phyloP scores from a whole-genome alignment of 2,113 vertebrate genomes.

The Baryphthengus martii region DNA sequence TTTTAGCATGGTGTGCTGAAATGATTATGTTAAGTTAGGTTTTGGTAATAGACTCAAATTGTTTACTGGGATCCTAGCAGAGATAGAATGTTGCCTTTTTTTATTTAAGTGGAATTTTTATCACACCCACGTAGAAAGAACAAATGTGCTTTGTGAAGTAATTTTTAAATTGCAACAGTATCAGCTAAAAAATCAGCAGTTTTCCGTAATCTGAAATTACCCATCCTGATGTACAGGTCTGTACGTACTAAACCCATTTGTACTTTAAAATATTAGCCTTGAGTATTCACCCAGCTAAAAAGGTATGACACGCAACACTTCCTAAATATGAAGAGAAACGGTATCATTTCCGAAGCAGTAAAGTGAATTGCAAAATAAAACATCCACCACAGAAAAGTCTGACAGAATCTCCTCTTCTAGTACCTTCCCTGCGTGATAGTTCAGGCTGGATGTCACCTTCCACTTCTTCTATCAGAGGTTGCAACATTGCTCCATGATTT shows the following conservation, averaged over 20 bases:
- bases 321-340: not conserved
- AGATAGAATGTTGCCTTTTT: not conserved
- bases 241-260: not conserved
- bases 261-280: not conserved
- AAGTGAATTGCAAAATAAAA: not conserved
- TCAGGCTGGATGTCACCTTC: not conserved
- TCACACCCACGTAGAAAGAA: not conserved
- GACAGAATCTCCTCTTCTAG: not conserved
- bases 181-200: not conserved
- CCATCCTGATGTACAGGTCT: not conserved
- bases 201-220: not conserved
- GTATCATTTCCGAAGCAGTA: not conserved
- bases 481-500: accelerated
- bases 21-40: not conserved
- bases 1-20: not conserved
- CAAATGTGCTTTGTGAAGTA: not conserved
- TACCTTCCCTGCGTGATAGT: not conserved
- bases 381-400: not conserved
- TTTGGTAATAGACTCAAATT: not conserved
- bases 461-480: not conserved
- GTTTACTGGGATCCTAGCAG: not conserved
- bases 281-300: not conserved
- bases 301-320: not conserved
- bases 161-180: not conserved
- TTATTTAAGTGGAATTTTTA: not conserved